These are phyloP conservation scores for Maconellicoccus hirsutus DNA, from an alignment of 1,140 invertebrate genomes.

Conservation along the genomic window DNA sequence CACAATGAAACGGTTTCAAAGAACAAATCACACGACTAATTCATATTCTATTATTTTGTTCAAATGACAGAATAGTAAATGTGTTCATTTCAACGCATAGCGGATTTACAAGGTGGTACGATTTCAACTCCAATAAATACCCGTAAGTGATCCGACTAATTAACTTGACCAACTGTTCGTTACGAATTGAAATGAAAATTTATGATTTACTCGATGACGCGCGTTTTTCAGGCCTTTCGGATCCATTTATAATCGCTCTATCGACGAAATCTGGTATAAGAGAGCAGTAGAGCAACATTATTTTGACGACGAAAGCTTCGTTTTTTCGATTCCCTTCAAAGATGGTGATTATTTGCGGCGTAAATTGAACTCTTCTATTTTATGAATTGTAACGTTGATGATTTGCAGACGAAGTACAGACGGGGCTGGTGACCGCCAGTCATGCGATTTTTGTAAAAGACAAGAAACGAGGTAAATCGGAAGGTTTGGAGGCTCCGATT, in stretches of 20 bases:
- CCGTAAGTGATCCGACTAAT: too few species aligned
- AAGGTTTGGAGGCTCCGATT: slow-evolving; percentile 51
- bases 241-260: slow-evolving; percentile 55
- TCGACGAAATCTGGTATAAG: slow-evolving; percentile 87
- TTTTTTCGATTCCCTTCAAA: slow-evolving; percentile 76
- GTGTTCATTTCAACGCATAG: slow-evolving; percentile 81
- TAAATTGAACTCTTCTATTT: too few species aligned
- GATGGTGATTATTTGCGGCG: slow-evolving; percentile 34
- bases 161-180: too few species aligned
- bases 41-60: slow-evolving; percentile 51
- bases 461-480: slow-evolving; percentile 40
- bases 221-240: slow-evolving; percentile 41
- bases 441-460: slow-evolving; percentile 63
- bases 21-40: too few species aligned
- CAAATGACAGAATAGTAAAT: slow-evolving; percentile 67
- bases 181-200: too few species aligned
- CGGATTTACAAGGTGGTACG: slow-evolving; percentile 77
- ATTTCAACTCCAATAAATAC: slow-evolving; percentile 42
- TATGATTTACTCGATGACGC: too few species aligned
- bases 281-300: slow-evolving; percentile 82
- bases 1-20: too few species aligned
- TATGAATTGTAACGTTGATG: too few species aligned
- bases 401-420: slow-evolving; percentile 41
- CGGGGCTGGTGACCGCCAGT: slow-evolving; percentile 72
- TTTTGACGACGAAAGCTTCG: slow-evolving; percentile 65